Conservation (phyloP, 2,888 invertebrate species). For the Ischnura elegans region DNA sequence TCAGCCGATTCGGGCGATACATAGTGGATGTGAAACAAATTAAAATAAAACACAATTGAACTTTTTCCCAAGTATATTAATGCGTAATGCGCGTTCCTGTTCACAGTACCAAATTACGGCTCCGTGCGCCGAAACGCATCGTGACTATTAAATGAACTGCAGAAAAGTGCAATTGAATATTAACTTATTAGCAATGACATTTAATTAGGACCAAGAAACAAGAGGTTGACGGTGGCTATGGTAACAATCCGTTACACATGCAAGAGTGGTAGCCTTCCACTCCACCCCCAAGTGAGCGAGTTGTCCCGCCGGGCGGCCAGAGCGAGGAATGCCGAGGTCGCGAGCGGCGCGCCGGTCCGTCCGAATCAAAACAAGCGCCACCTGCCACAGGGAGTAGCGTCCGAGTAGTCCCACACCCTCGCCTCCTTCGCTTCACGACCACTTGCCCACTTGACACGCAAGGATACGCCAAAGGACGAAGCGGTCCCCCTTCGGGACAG, state of each 20-base stretch:
- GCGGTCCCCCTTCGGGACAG: neutral
- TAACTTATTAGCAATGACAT: no score
- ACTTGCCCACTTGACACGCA: neutral
- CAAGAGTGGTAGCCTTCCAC: neutral
- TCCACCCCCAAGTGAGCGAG: no score
- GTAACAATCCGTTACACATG: neutral
- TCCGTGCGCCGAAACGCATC: no score
- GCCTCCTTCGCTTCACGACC: neutral
- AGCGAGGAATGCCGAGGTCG: neutral
- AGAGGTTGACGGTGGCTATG: neutral
- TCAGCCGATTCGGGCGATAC: no score
- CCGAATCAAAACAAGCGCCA: constrained; percentile 20
- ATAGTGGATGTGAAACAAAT: no score
- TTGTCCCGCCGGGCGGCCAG: neutral
- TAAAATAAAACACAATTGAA: no score
- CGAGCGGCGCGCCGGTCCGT: neutral
- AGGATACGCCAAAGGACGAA: neutral
- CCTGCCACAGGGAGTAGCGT: neutral
- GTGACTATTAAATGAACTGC: no score
- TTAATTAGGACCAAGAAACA: no score
- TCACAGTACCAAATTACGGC: no score
- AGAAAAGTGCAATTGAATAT: no score
- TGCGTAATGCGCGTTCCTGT: no score
- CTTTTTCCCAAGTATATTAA: no score
- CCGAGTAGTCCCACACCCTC: neutral